Percentiles rank a stretch among this genome's conserved stretches.
Evolutionary conservation across 2,797 vertebrate genomes (phyloP).

Genomic region (Sternarchorhynchus goeldii): DNA sequence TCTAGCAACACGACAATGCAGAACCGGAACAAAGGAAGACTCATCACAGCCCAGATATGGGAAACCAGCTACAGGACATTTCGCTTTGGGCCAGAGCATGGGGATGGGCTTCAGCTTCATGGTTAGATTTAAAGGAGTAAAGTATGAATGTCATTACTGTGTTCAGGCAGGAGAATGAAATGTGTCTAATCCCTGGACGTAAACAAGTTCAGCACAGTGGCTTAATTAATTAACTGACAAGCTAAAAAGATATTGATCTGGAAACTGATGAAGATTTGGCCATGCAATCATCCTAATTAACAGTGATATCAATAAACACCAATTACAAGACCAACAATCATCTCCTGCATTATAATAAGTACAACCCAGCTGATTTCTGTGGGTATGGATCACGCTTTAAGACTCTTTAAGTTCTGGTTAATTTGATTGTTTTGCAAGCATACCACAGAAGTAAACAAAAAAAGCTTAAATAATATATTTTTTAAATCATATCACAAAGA

Average conservation of each 20-base stretch:
- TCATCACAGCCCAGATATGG: background rate
- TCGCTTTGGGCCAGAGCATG: background rate
- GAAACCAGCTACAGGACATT: background rate
- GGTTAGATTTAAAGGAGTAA: background rate
- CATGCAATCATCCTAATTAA: background rate
- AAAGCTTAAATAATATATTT: constrained; percentile 18
- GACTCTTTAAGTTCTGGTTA: too few species aligned
- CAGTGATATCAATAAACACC: background rate
- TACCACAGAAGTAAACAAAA: background rate
- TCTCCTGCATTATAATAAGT: background rate
- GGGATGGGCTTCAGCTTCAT: background rate
- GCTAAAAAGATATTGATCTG: background rate
- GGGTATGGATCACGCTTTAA: background rate
- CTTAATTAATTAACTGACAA: background rate
- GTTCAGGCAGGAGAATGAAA: background rate
- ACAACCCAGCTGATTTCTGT: background rate
- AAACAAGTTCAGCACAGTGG: background rate
- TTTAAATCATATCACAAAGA: constrained; percentile 31
- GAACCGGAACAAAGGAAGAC: background rate
- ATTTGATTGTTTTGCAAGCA: constrained; percentile 2
- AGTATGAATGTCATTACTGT: background rate
- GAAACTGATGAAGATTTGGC: background rate
- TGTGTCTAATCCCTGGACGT: too few species aligned
- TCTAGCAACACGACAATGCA: constrained; percentile 17
- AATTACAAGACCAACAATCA: background rate